phyloP scores from a whole-genome alignment of 2,888 invertebrate species.

The Andrena chrysosceles region DNA sequence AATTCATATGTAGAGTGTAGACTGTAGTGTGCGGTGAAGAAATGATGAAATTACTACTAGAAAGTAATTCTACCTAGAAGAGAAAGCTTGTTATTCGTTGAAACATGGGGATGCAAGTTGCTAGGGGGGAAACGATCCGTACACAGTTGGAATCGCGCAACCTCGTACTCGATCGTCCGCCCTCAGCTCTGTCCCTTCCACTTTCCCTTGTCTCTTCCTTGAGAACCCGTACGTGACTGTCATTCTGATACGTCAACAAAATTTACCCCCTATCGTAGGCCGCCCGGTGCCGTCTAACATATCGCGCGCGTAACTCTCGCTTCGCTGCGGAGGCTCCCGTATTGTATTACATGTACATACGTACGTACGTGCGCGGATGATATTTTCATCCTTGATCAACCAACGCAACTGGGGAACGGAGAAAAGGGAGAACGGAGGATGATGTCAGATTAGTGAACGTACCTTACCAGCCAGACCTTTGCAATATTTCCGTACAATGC shows the following conservation, averaged over 20 bases:
- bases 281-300: too few relatives aligned
- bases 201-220: constrained; percentile 34
- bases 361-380: background rate
- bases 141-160: constrained; percentile 10
- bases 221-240: constrained; percentile 63
- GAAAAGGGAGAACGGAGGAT: constrained; percentile 1
- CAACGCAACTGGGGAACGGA: too few relatives aligned
- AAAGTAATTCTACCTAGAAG: background rate
- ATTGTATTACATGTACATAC: too few relatives aligned
- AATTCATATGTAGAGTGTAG: too few relatives aligned
- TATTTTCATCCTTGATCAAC: constrained; percentile 2
- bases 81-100: background rate
- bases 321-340: background rate
- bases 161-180: constrained; percentile 9
- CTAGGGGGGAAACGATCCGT: background rate
- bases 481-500: constrained; percentile 75
- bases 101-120: background rate
- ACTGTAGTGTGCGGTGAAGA: too few relatives aligned
- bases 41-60: background rate
- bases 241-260: constrained; percentile 61
- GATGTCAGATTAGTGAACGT: constrained; percentile 47
- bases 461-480: constrained; percentile 72
- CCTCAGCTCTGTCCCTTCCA: constrained; percentile 11
- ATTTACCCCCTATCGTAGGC: constrained; percentile 2
- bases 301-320: background rate